Evolutionary conservation across 2,797 vertebrate genomes (phyloP).

Genomic region (Cercopithecus neglectus): DNA sequence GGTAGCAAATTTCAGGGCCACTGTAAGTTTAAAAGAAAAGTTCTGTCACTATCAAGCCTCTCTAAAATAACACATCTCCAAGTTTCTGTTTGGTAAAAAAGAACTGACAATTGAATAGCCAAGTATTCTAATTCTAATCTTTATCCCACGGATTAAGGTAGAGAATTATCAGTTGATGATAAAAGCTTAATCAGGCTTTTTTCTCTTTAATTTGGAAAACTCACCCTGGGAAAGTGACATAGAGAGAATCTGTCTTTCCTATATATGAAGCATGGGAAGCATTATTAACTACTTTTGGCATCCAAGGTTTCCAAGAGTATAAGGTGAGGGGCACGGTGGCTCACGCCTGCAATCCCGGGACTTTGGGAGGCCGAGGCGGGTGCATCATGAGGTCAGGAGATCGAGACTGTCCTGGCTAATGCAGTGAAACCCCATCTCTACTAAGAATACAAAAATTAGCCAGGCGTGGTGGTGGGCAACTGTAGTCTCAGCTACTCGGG

Average conservation of each 20-base stretch:
- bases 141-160: not conserved
- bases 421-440: too few relatives aligned
- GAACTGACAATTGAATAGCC: not conserved
- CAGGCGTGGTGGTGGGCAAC: accelerated
- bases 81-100: not conserved
- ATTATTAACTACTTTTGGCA: not conserved
- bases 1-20: not conserved
- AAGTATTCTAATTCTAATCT: not conserved
- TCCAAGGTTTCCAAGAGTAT: not conserved
- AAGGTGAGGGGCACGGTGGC: not conserved
- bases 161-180: not conserved
- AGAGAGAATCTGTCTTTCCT: not conserved
- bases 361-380: too few relatives aligned
- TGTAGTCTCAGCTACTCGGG: too few relatives aligned
- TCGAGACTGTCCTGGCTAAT: too few relatives aligned
- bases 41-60: not conserved
- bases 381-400: too few relatives aligned
- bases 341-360: too few relatives aligned
- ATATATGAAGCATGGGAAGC: not conserved
- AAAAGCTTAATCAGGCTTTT: not conserved
- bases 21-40: not conserved
- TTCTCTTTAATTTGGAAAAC: not conserved
- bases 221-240: not conserved
- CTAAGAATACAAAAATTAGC: too few relatives aligned
- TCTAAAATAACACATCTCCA: not conserved